These are phyloP conservation scores for Zelleria hepariella DNA, from an alignment of 2,888 invertebrate species.

Conservation along the genomic window DNA sequence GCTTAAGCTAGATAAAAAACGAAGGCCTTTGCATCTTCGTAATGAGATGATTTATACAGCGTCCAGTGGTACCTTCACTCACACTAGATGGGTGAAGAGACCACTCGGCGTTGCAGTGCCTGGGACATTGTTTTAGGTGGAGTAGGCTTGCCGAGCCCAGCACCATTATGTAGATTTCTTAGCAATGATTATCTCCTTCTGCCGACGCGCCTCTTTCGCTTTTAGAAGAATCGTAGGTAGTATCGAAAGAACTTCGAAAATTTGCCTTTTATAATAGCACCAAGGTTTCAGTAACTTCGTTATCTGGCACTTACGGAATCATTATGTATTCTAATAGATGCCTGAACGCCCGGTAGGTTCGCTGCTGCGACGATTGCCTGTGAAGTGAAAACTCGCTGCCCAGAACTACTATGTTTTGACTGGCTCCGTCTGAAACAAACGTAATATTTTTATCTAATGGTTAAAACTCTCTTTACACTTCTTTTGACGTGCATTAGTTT, in stretches of 20 bases:
- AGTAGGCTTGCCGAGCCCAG: no score
- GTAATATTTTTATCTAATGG: no score
- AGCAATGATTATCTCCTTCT: background rate
- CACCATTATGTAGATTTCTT: no score
- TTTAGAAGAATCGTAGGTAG: background rate
- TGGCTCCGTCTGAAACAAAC: constrained; percentile 37
- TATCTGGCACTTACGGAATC: constrained; percentile 34
- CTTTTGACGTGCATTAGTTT: no score
- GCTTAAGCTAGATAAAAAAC: no score
- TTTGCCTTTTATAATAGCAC: background rate
- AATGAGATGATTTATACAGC: no score
- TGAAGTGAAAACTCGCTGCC: constrained; percentile 35
- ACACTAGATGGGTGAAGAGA: no score
- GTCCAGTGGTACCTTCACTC: no score
- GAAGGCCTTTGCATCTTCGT: no score
- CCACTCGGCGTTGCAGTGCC: no score
- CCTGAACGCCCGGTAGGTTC: constrained; percentile 37
- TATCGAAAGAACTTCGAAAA: background rate
- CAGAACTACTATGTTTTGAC: constrained; percentile 34
- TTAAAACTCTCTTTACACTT: no score
- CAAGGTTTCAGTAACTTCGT: background rate
- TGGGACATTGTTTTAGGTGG: no score
- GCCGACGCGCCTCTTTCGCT: background rate
- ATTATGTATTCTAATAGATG: constrained; percentile 36
- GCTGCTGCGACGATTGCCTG: constrained; percentile 27